Percentiles rank a stretch among this genome's conserved stretches.
phyloP scores from a whole-genome alignment of 1,140 invertebrate genomes.

The Saccostrea echinata region DNA sequence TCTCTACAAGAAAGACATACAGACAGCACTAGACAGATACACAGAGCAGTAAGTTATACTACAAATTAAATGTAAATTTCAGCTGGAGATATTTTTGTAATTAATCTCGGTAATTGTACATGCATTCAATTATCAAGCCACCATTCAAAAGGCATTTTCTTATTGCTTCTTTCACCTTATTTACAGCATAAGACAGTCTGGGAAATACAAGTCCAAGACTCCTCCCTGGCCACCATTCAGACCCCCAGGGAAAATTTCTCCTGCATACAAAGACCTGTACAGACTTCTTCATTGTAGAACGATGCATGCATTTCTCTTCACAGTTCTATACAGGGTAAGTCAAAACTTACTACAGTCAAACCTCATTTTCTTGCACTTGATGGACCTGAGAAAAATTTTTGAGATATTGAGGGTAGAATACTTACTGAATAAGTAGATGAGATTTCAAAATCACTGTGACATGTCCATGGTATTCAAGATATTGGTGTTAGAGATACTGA shows the following conservation, averaged over 20 bases:
- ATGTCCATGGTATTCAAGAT: too few species aligned
- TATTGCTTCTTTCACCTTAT: background rate
- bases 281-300: constrained; percentile 87
- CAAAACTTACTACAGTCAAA: too few species aligned
- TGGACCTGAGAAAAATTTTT: too few species aligned
- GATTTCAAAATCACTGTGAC: too few species aligned
- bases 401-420: too few species aligned
- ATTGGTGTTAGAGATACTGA: too few species aligned
- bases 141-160: background rate
- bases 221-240: constrained; percentile 92
- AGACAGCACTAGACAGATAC: constrained; percentile 93
- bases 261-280: constrained; percentile 87
- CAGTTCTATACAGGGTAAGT: constrained; percentile 88
- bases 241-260: constrained; percentile 84
- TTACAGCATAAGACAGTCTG: constrained; percentile 74
- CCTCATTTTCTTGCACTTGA: too few species aligned
- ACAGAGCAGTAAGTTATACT: constrained; percentile 86
- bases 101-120: too few species aligned
- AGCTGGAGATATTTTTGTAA: background rate
- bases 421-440: too few species aligned
- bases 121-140: too few species aligned
- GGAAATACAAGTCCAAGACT: constrained; percentile 84
- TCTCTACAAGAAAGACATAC: constrained; percentile 95
- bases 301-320: constrained; percentile 91
- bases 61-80: background rate